Conservation (phyloP, 2,113 vertebrate species). For the Ibidorhyncha struthersii region DNA sequence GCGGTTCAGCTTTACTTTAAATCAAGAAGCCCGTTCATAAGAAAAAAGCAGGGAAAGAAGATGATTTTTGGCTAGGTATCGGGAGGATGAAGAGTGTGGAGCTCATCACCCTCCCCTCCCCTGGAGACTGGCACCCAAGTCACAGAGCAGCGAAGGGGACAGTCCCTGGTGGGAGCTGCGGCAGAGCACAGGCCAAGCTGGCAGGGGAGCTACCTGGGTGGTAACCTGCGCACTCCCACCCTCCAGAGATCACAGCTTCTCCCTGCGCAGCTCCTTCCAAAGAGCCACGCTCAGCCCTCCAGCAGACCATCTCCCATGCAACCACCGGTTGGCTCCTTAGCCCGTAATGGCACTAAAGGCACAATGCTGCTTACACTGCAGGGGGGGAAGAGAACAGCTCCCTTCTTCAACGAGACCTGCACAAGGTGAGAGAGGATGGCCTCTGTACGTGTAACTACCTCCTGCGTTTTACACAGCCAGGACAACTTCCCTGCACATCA, state of each 20-base stretch:
- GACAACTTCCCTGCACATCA: not conserved
- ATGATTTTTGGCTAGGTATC: not conserved
- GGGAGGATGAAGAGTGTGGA: not conserved
- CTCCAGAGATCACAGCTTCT: not conserved
- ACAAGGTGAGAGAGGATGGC: not conserved
- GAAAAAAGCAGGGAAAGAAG: not conserved
- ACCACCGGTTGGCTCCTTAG: accelerated
- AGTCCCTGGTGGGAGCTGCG: not conserved
- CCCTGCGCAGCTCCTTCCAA: accelerated
- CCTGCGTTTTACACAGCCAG: not conserved
- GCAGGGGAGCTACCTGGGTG: not conserved
- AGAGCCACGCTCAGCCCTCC: not conserved
- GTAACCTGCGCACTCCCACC: no score
- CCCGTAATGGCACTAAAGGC: not conserved
- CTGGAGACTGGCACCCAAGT: accelerated
- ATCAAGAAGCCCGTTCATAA: not conserved
- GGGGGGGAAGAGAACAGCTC: not conserved
- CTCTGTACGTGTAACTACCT: not conserved
- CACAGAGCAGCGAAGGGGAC: accelerated
- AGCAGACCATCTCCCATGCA: accelerated
- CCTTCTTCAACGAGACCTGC: not conserved
- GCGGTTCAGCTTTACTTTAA: not conserved
- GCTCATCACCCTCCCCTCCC: not conserved
- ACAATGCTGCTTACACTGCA: not conserved
- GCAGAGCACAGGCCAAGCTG: not conserved